phyloP scores from a whole-genome alignment of 2,113 vertebrate species.

The Semicossyphus pulcher region DNA sequence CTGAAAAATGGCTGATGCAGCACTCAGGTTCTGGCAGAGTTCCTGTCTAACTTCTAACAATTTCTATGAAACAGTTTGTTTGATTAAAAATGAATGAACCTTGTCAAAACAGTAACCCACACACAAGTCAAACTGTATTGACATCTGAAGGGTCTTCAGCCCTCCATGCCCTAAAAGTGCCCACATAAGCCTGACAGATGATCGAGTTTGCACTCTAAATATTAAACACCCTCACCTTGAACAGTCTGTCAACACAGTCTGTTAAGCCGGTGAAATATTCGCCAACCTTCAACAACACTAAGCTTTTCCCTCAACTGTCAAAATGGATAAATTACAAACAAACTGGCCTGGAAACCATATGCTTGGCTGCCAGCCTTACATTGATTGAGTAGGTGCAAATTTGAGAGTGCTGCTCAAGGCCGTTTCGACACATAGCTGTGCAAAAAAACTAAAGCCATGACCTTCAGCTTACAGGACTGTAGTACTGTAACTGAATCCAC shows the following conservation, averaged over 20 bases:
- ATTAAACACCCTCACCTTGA: not conserved
- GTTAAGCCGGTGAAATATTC: not conserved
- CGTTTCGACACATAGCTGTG: slow-evolving; percentile 15
- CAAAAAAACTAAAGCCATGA: slow-evolving; percentile 32
- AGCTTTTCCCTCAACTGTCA: slow-evolving; percentile 21
- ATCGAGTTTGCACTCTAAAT: not conserved
- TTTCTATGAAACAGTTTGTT: too few species aligned
- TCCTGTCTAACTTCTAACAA: too few species aligned
- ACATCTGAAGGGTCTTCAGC: too few species aligned
- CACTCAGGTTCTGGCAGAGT: too few species aligned
- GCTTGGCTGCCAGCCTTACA: not conserved
- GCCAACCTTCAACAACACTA: not conserved
- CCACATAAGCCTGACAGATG: not conserved
- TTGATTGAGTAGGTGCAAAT: slow-evolving; percentile 3
- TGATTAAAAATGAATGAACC: too few species aligned
- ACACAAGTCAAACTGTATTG: too few species aligned
- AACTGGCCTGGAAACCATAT: not conserved
- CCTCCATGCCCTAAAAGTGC: too few species aligned
- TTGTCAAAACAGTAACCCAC: too few species aligned
- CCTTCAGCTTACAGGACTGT: slow-evolving; percentile 58
- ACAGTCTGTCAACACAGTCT: not conserved
- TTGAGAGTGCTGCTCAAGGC: slow-evolving; percentile 30
- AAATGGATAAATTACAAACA: slow-evolving; percentile 10
- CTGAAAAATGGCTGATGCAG: too few species aligned
- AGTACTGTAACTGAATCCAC: slow-evolving; percentile 56